These are phyloP conservation scores for Amaurobius ferox DNA, from an alignment of 2,888 invertebrate species.

Conservation along the genomic window DNA sequence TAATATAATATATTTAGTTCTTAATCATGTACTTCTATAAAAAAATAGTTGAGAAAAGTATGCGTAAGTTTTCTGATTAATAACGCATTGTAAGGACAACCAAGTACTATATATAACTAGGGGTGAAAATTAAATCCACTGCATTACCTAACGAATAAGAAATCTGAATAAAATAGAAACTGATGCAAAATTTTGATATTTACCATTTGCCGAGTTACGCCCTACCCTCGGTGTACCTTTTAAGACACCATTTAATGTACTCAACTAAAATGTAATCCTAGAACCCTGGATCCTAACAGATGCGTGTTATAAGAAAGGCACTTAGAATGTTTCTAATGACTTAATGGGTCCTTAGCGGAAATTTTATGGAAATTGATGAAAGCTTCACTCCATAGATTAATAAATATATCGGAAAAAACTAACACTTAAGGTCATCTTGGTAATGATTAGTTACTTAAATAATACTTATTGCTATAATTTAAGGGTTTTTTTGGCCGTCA, in stretches of 20 bases:
- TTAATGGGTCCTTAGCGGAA: slow-evolving; percentile 23
- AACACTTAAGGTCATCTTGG: neutral
- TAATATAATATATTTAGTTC: too few relatives aligned
- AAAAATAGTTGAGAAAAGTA: too few relatives aligned
- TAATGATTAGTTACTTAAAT: slow-evolving; percentile 14
- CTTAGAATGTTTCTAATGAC: slow-evolving; percentile 21
- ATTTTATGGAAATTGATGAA: slow-evolving; percentile 26
- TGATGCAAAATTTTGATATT: too few relatives aligned
- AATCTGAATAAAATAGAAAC: too few relatives aligned
- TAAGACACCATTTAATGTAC: slow-evolving; percentile 6
- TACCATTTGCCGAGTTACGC: too few relatives aligned
- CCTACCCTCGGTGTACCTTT: neutral
- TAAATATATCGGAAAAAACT: neutral
- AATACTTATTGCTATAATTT: slow-evolving; percentile 23
- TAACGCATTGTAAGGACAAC: too few relatives aligned
- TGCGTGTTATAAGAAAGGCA: slow-evolving; percentile 9
- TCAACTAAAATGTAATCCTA: slow-evolving; percentile 15
- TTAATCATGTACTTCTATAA: too few relatives aligned
- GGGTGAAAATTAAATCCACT: too few relatives aligned
- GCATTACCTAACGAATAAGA: too few relatives aligned
- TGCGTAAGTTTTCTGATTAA: too few relatives aligned
- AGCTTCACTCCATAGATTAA: neutral
- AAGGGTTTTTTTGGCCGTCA: neutral
- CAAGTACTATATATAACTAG: too few relatives aligned
- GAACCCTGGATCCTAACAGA: slow-evolving; percentile 20